Base-by-base conservation (phyloP, 2,888 invertebrate species). In the Brenthis ino region DNA sequence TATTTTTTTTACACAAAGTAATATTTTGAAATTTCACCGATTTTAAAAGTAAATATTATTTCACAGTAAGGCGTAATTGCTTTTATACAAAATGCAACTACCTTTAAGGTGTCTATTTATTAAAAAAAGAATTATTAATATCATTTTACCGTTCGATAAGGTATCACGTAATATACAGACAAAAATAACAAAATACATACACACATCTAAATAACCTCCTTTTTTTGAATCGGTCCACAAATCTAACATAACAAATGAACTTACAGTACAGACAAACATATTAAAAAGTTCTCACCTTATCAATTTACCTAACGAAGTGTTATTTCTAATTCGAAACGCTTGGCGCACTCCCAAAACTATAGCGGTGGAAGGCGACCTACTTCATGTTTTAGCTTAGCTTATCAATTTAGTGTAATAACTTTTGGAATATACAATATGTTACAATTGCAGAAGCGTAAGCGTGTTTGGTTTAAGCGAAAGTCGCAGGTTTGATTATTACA, bases 221-320 rank as follows among this genome's bases (percentile, higher is more conserved):
- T 57, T 37, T 57, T 56, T n/a, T 8, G 1, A 33, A 37, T 8
- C 37, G 37, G 37, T 5, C 2, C 8, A 24, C 28, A 14, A 33
- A 55, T 33, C 28, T 57, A 55, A 63, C 24, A 24, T 53, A 37
- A 16, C 56, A 51, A 67, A 64, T 60, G n/a, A 57, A 56, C 20
- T n/a, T 24, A 28, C 55, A 20, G 54, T 47, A 64, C 50, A 66
- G 16, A 47, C 56, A 67, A 61, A 76, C 68, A 75, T 79, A 79
- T 79, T 78, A 77, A 79, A 76, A 77, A 78, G 77, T 72, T 75
- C 74, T 71, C 74, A 73, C 75, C 77, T 81, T 81, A 81, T 81
- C 81, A 81, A 80, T 81, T 80, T 79, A 77, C 75, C 76, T 79
- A 80, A 79, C 76, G 75, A 75, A 80, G 79, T 80, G 76, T 72